phyloP scores from a whole-genome alignment of 2,797 vertebrate species.

The Kryptopterus vitreolus region DNA sequence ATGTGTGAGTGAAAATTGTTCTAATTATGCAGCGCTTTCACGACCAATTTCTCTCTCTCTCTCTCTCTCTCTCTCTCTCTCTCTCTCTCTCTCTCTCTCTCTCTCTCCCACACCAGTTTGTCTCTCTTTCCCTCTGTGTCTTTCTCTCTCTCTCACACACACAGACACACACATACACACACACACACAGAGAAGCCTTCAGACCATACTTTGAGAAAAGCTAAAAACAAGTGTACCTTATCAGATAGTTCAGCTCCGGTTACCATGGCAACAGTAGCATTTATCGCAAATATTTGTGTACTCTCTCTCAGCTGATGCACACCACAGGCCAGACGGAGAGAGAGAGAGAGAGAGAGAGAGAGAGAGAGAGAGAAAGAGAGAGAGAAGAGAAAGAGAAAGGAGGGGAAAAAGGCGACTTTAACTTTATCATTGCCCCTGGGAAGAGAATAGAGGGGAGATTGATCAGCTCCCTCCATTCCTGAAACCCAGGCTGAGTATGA shows the following conservation, averaged over 20 bases:
- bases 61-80: conserved; percentile 6
- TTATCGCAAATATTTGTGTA: conserved; percentile 66
- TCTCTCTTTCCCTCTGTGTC: neutral
- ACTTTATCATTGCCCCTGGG: conserved; percentile 44
- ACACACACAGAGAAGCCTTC: conserved; percentile 4
- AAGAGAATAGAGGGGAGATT: conserved; percentile 47
- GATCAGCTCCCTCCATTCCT: conserved; percentile 48
- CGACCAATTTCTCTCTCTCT: conserved; percentile 14
- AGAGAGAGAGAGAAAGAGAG: conserved; percentile 34
- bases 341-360: conserved; percentile 38
- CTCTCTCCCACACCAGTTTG: neutral
- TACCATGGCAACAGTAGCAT: conserved; percentile 71
- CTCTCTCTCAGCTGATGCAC: conserved; percentile 43
- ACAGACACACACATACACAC: conserved; percentile 34
- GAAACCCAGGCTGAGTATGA: conserved; percentile 29
- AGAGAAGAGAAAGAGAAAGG: no score
- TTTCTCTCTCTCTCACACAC: neutral
- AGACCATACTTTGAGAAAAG: conserved; percentile 41
- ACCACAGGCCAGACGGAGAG: conserved; percentile 36
- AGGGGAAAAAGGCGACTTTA: conserved; percentile 19
- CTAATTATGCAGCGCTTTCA: conserved; percentile 44
- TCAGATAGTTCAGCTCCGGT: conserved; percentile 71
- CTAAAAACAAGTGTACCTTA: conserved; percentile 63
- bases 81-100: neutral
- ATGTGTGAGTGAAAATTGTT: conserved; percentile 45